Evolutionary conservation across 2,888 invertebrate species (phyloP).

Genomic region (Seira sanloemensis): DNA sequence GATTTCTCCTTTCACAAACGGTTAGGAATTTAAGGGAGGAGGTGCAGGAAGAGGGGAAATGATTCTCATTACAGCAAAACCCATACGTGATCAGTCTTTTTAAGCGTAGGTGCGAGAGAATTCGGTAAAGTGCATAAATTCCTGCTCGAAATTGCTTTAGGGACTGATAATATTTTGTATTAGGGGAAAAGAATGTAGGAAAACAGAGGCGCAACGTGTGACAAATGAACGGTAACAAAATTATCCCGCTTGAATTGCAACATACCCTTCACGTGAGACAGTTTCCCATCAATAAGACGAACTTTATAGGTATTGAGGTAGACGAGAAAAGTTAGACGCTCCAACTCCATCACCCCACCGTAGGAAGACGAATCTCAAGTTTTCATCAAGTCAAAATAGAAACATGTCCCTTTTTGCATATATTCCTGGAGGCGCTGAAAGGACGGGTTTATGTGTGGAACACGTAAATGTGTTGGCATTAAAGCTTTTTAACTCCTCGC

Average conservation of each 20-base stretch:
- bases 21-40: not conserved
- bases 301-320: too few relatives aligned
- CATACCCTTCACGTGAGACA: not conserved
- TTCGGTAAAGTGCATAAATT: not conserved
- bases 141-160: not conserved
- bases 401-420: conserved; percentile 3
- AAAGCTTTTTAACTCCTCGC: not conserved
- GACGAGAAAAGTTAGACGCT: not conserved
- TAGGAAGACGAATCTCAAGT: not conserved
- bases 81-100: not conserved
- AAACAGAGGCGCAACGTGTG: not conserved
- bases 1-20: conserved; percentile 25
- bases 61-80: conserved; percentile 36
- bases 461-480: not conserved
- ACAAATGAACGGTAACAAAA: not conserved
- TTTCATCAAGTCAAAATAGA: conserved; percentile 1
- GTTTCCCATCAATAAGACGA: not conserved
- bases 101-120: too few relatives aligned
- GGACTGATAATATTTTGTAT: not conserved
- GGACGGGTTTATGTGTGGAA: too few relatives aligned
- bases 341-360: not conserved
- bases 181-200: not conserved
- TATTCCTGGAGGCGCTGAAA: not conserved
- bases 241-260: not conserved
- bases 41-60: conserved; percentile 20